Evolutionary conservation across 2,888 invertebrate genomes (phyloP).

Genomic region (Tineola bisselliella): DNA sequence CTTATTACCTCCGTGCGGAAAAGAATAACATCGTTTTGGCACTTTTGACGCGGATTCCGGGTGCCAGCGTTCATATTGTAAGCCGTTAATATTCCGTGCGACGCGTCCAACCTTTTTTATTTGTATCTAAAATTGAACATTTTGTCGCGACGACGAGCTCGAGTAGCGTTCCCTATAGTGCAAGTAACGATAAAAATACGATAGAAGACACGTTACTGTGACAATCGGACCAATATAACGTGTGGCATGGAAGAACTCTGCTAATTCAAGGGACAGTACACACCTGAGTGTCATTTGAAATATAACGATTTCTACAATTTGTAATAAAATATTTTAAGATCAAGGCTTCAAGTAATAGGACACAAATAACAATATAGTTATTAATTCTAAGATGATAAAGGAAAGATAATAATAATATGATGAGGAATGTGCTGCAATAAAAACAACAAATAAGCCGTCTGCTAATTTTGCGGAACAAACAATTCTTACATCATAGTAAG

Average conservation of each 20-base stretch:
- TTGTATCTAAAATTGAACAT: constrained; percentile 69
- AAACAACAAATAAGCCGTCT: constrained; percentile 26
- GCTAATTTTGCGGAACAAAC: background rate
- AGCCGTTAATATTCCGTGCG: constrained; percentile 64
- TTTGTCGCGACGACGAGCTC: constrained; percentile 64
- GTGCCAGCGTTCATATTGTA: constrained; percentile 65
- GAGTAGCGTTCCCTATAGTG: constrained; percentile 38
- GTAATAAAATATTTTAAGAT: background rate
- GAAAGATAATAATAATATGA: background rate
- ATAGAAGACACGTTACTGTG: constrained; percentile 27
- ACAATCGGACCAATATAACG: background rate
- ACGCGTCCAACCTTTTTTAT: constrained; percentile 67
- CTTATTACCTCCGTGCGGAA: constrained; percentile 63
- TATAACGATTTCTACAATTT: background rate
- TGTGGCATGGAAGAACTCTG: background rate
- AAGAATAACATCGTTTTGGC: constrained; percentile 65
- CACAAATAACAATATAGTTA: background rate
- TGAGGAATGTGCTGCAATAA: constrained; percentile 34
- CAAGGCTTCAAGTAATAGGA: background rate
- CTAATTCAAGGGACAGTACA: background rate
- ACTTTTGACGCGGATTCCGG: constrained; percentile 65
- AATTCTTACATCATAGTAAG: constrained; percentile 25
- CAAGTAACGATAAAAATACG: constrained; percentile 57
- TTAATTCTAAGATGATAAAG: background rate
- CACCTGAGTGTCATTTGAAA: background rate